Conservation (phyloP, 2,888 invertebrate species). For the Apotomis turbidana region DNA sequence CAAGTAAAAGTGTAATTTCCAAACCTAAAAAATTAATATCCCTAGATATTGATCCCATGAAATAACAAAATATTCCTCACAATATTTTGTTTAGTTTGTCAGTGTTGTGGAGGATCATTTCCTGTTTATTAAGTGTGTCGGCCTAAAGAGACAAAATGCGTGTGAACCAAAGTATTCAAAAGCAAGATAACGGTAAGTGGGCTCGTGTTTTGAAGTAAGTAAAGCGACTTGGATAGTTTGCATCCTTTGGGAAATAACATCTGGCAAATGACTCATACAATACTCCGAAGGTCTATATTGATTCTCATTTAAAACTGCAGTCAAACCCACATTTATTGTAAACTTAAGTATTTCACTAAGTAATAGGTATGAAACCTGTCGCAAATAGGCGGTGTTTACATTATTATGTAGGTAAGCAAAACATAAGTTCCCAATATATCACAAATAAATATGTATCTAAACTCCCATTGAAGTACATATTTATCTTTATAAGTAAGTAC, state of each 20-base stretch:
- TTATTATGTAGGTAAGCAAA: too few relatives aligned
- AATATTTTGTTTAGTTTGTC: slow-evolving; percentile 6
- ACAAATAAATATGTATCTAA: too few relatives aligned
- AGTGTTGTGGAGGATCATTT: background rate
- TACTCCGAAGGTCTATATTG: slow-evolving; percentile 5
- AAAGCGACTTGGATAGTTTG: slow-evolving; percentile 52
- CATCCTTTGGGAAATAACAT: slow-evolving; percentile 60
- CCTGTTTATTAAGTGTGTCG: slow-evolving; percentile 11
- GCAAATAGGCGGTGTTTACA: too few relatives aligned
- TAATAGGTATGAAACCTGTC: too few relatives aligned
- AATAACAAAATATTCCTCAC: background rate
- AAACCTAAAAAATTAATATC: too few relatives aligned
- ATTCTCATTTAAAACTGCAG: background rate
- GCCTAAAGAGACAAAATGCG: slow-evolving; percentile 45
- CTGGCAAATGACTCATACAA: slow-evolving; percentile 45
- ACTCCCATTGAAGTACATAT: too few relatives aligned
- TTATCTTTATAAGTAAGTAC: too few relatives aligned
- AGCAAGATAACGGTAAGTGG: slow-evolving; percentile 63
- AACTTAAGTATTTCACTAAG: too few relatives aligned
- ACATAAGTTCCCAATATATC: too few relatives aligned
- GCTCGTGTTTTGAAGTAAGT: slow-evolving; percentile 65
- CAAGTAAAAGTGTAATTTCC: background rate
- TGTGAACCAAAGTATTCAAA: slow-evolving; percentile 53
- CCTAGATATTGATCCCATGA: too few relatives aligned
- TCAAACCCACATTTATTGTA: too few relatives aligned